These are phyloP conservation scores for Corythornis leucogaster DNA, from an alignment of 2,797 vertebrate species.

Conservation along the genomic window DNA sequence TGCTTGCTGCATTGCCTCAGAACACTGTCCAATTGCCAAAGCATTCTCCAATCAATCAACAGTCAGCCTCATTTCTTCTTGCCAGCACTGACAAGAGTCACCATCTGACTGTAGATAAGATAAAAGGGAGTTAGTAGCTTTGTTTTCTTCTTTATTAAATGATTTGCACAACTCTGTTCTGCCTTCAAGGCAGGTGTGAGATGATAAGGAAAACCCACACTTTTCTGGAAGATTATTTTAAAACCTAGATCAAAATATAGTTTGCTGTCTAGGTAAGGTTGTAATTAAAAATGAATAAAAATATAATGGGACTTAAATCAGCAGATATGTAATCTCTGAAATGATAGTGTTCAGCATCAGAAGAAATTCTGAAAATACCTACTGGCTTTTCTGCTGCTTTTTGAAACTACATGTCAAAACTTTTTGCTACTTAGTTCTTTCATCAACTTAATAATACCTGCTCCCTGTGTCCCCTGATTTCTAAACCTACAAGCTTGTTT, in stretches of 20 bases:
- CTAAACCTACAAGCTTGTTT: background rate
- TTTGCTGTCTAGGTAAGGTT: background rate
- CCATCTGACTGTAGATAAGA: conserved; percentile 31
- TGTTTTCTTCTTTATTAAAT: conserved; percentile 1
- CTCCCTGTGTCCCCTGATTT: background rate
- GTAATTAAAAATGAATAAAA: conserved; percentile 16
- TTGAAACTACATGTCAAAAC: background rate
- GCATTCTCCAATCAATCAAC: conserved; percentile 56
- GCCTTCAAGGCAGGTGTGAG: background rate
- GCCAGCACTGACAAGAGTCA: conserved; percentile 2
- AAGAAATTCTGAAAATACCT: background rate
- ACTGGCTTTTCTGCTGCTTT: background rate
- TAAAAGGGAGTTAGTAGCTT: conserved; percentile 29
- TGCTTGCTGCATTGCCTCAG: conserved; percentile 16
- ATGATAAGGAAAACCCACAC: background rate
- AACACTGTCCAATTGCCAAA: conserved; percentile 21
- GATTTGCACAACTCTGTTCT: conserved; percentile 23
- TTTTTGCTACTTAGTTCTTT: background rate
- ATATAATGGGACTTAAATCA: background rate
- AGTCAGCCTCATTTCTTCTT: background rate
- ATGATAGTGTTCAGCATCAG: background rate
- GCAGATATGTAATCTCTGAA: background rate
- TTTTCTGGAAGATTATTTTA: conserved; percentile 9
- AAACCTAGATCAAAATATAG: background rate
- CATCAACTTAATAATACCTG: background rate